These are phyloP conservation scores for Ips typographus DNA, from an alignment of 1,140 invertebrate species.

Conservation along the genomic window DNA sequence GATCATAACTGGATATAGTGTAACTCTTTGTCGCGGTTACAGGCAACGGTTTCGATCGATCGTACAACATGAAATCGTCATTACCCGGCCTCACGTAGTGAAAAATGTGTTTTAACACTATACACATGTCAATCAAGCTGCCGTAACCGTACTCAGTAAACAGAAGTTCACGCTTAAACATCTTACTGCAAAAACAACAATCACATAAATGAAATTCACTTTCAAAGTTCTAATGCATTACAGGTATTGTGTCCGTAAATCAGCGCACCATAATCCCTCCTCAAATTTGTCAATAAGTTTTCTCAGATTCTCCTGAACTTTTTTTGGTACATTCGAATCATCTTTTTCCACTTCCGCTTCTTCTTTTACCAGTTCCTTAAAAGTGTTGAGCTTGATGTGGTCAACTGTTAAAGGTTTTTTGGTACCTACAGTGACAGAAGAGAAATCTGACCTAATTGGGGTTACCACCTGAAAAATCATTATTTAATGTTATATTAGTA, in stretches of 20 bases:
- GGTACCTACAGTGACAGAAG: not conserved
- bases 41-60: slow-evolving; percentile 33
- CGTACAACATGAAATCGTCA: slow-evolving; percentile 37
- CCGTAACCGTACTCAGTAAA: slow-evolving; percentile 29
- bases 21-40: slow-evolving; percentile 18
- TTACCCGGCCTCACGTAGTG: slow-evolving; percentile 29
- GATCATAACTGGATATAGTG: slow-evolving; percentile 34
- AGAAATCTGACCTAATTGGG: not conserved
- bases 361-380: not conserved
- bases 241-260: slow-evolving; percentile 31
- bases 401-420: not conserved
- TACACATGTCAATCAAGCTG: slow-evolving; percentile 36
- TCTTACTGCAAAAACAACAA: slow-evolving; percentile 13
- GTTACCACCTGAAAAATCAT: not conserved
- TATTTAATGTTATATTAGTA: not conserved
- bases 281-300: slow-evolving; percentile 29
- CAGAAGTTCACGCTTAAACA: slow-evolving; percentile 25
- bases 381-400: not conserved
- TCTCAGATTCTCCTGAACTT: slow-evolving; percentile 31
- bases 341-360: slow-evolving; percentile 12
- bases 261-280: slow-evolving; percentile 34
- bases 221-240: slow-evolving; percentile 7
- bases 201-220: not conserved
- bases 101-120: slow-evolving; percentile 31
- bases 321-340: slow-evolving; percentile 20